Conservation (phyloP, 2,888 invertebrate genomes). For the Tetheella fluctuosa region DNA sequence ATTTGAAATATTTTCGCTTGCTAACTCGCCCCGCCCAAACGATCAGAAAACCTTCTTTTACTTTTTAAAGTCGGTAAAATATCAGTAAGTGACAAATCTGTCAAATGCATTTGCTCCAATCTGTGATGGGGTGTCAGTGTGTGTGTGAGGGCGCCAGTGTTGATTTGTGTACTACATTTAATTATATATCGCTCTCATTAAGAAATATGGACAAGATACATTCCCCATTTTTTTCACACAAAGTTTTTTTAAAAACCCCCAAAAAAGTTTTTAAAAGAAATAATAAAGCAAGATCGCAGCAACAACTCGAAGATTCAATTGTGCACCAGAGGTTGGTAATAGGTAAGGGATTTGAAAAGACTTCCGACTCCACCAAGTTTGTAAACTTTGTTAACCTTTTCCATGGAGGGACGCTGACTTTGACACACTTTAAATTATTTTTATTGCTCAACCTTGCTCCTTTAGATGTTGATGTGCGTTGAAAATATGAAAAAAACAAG, state of each 20-base stretch:
- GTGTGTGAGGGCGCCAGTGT: too few relatives aligned
- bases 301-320: slow-evolving; percentile 30
- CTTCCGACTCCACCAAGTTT: slow-evolving; percentile 19
- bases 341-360: slow-evolving; percentile 23
- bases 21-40: too few relatives aligned
- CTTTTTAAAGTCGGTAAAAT: too few relatives aligned
- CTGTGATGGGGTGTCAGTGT: too few relatives aligned
- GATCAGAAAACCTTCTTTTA: too few relatives aligned
- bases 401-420: slow-evolving; percentile 5
- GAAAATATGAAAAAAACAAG: neutral
- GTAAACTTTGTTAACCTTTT: slow-evolving; percentile 26
- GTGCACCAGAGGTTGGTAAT: slow-evolving; percentile 17
- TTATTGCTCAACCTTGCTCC: neutral
- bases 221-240: too few relatives aligned
- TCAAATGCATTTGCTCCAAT: too few relatives aligned
- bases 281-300: slow-evolving; percentile 24
- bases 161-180: too few relatives aligned
- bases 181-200: too few relatives aligned
- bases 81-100: too few relatives aligned
- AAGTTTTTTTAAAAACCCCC: neutral
- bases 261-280: slow-evolving; percentile 11
- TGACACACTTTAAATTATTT: slow-evolving; percentile 10
- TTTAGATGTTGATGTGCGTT: neutral
- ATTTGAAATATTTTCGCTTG: too few relatives aligned
- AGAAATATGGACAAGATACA: too few relatives aligned